Conservation (phyloP, 2,888 invertebrate species). For the Dryomyza anilis region DNA sequence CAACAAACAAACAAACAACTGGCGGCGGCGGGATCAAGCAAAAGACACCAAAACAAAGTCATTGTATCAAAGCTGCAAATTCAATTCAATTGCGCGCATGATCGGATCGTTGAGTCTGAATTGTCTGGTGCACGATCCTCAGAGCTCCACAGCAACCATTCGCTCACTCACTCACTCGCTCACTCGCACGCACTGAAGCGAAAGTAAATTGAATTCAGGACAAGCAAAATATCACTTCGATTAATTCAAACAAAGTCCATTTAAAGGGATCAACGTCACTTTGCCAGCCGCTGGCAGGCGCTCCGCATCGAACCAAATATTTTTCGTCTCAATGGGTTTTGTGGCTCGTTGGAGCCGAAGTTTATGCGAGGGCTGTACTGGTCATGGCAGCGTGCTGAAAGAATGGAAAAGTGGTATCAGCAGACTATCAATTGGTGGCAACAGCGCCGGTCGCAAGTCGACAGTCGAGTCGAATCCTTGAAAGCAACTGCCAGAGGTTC, state of each 20-base stretch:
- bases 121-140: slow-evolving; percentile 2
- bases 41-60: slow-evolving; percentile 27
- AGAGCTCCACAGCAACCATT: background rate
- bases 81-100: slow-evolving; percentile 27
- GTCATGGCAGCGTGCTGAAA: background rate
- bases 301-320: slow-evolving; percentile 22
- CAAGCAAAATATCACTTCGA: slow-evolving; percentile 62
- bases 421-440: background rate
- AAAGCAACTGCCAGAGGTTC: too few relatives aligned
- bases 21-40: slow-evolving; percentile 42
- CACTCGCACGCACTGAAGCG: slow-evolving; percentile 31
- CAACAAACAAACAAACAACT: slow-evolving; percentile 13
- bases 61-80: slow-evolving; percentile 23
- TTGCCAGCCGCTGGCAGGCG: slow-evolving; percentile 12
- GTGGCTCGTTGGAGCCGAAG: background rate
- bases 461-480: too few relatives aligned
- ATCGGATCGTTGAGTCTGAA: slow-evolving; percentile 10
- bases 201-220: slow-evolving; percentile 60
- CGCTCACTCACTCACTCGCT: too few relatives aligned
- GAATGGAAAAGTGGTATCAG: background rate
- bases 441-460: too few relatives aligned
- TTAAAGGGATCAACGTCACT: slow-evolving; percentile 46
- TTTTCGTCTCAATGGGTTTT: slow-evolving; percentile 3
- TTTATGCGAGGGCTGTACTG: background rate
- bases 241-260: slow-evolving; percentile 60